Percentiles rank a stretch among this genome's conserved stretches.
Evolutionary conservation across 2,888 invertebrate species (phyloP).

Genomic region (Penaeus monodon): DNA sequence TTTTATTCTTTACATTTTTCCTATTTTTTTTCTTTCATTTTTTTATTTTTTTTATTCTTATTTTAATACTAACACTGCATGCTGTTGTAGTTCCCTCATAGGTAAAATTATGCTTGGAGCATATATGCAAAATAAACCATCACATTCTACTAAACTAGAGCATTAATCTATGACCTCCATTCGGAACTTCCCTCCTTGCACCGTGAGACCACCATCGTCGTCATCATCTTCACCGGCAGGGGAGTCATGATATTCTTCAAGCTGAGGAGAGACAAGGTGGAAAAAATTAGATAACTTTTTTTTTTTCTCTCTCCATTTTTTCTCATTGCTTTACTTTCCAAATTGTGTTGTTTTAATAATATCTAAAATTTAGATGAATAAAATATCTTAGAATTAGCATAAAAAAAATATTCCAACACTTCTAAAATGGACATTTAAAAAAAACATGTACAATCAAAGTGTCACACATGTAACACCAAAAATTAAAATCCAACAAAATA

Average conservation of each 20-base stretch:
- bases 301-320: too few species aligned
- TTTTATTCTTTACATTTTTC: slow-evolving; percentile 1
- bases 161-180: slow-evolving; percentile 63
- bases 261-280: slow-evolving; percentile 26
- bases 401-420: too few species aligned
- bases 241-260: slow-evolving; percentile 63
- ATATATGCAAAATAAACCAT: background rate
- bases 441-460: too few species aligned
- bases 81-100: background rate
- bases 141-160: background rate
- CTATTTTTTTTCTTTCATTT: slow-evolving; percentile 17
- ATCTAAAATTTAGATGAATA: too few species aligned
- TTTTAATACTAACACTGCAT: too few species aligned
- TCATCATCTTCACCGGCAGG: slow-evolving; percentile 61
- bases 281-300: background rate
- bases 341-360: too few species aligned
- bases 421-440: too few species aligned
- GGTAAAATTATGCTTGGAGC: background rate
- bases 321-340: too few species aligned
- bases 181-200: slow-evolving; percentile 56
- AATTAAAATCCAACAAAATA: too few species aligned
- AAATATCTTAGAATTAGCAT: too few species aligned
- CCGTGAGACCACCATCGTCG: slow-evolving; percentile 55
- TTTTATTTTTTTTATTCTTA: too few species aligned
- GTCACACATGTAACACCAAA: too few species aligned